These are phyloP conservation scores for Pocillopora verrucosa DNA, from an alignment of 64 coral and sea anemone genomes.

Conservation along the genomic window DNA sequence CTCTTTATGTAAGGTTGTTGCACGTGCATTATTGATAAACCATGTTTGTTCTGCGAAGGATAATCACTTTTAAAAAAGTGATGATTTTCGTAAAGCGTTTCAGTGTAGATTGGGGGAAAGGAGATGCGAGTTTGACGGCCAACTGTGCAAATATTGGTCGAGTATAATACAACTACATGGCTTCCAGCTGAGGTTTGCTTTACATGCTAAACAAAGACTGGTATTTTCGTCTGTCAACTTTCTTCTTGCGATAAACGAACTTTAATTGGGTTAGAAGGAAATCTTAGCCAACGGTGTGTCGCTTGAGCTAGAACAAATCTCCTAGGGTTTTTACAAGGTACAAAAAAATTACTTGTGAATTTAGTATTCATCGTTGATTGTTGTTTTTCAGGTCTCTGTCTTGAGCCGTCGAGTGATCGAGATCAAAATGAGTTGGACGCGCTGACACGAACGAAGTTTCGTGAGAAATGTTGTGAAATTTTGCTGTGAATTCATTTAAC, in stretches of 20 bases:
- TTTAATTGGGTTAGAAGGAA: neutral
- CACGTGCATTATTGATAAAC: slow-evolving; percentile 21
- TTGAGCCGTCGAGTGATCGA: neutral
- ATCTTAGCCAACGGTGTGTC: neutral
- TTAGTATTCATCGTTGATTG: neutral
- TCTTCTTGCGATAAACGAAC: slow-evolving; percentile 3
- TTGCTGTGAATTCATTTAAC: neutral
- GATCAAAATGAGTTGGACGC: neutral
- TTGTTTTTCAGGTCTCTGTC: neutral
- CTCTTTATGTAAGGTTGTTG: neutral
- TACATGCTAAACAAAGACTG: neutral
- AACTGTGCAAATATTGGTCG: neutral
- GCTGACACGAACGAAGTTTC: neutral
- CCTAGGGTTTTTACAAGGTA: neutral
- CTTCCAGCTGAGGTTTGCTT: neutral
- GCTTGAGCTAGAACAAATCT: neutral
- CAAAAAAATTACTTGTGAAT: neutral
- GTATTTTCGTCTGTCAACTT: neutral
- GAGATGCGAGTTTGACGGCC: neutral
- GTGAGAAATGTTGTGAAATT: neutral
- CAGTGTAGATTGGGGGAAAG: neutral
- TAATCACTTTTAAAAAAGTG: slow-evolving; percentile 1
- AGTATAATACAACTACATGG: neutral
- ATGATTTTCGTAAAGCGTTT: neutral
- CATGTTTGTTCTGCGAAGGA: neutral